phyloP scores from a whole-genome alignment of 2,888 invertebrate genomes.

The Neria commutata region DNA sequence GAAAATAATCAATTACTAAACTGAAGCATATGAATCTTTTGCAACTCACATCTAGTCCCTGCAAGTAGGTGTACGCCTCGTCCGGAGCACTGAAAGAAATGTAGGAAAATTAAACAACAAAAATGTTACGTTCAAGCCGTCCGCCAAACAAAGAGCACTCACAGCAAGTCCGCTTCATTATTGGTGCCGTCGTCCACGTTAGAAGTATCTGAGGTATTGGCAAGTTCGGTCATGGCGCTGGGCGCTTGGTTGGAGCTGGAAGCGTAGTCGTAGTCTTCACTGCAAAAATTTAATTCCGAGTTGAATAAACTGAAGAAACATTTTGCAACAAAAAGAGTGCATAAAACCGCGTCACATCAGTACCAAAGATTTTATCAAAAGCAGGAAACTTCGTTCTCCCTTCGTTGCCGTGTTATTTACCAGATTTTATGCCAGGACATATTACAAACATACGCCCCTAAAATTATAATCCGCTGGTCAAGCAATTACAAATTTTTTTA shows the following conservation, averaged over 20 bases:
- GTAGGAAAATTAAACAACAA: slow-evolving; percentile 20
- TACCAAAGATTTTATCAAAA: no score
- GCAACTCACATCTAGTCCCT: slow-evolving; percentile 50
- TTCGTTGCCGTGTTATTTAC: slow-evolving; percentile 21
- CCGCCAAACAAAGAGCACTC: slow-evolving; percentile 16
- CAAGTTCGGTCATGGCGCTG: not conserved
- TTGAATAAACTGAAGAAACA: no score
- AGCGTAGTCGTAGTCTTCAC: no score
- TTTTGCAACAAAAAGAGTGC: no score
- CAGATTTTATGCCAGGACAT: slow-evolving; percentile 42
- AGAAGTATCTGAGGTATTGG: slow-evolving; percentile 25
- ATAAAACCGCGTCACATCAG: no score
- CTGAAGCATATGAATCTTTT: not conserved
- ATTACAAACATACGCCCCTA: no score
- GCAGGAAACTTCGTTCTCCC: not conserved
- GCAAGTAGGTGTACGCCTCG: slow-evolving; percentile 48
- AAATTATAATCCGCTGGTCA: no score
- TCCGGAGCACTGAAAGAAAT: slow-evolving; percentile 35
- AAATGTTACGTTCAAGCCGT: slow-evolving; percentile 19
- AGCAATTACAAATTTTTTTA: no score
- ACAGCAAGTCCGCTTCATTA: slow-evolving; percentile 32
- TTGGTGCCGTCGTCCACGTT: slow-evolving; percentile 20
- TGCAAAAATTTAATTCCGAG: no score
- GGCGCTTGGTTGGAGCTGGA: not conserved
- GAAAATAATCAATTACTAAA: not conserved